phyloP scores from a whole-genome alignment of 2,797 vertebrate species.

The Argentina silus region DNA sequence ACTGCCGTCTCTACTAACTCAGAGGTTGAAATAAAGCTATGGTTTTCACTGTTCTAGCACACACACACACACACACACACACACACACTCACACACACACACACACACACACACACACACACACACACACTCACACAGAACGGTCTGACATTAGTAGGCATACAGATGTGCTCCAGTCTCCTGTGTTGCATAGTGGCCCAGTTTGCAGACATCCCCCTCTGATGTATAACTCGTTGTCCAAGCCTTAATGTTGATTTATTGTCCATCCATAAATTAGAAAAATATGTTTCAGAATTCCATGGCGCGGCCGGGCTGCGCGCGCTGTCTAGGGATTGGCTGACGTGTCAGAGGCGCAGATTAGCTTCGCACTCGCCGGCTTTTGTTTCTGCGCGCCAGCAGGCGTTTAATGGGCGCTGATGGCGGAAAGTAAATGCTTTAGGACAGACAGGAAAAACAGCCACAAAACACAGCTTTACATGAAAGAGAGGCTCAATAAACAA shows the following conservation, averaged over 20 bases:
- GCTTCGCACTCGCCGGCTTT: slow-evolving; percentile 86
- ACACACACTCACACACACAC: slow-evolving; percentile 34
- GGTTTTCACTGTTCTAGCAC: slow-evolving; percentile 43
- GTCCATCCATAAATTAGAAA: slow-evolving; percentile 99
- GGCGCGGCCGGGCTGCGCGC: slow-evolving; percentile 92
- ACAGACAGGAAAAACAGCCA: slow-evolving; percentile 91
- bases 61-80: slow-evolving; percentile 30
- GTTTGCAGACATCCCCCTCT: slow-evolving; percentile 95
- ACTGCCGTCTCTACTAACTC: slow-evolving; percentile 75
- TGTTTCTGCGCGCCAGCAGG: slow-evolving; percentile 99
- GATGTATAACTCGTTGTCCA: slow-evolving; percentile 99
- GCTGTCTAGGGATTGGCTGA: slow-evolving; percentile 98
- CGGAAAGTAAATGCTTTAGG: slow-evolving; percentile 99
- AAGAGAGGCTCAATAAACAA: slow-evolving; percentile 43
- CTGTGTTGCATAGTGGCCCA: slow-evolving; percentile 86
- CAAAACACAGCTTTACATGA: slow-evolving; percentile 69
- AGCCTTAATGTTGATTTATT: slow-evolving; percentile 99
- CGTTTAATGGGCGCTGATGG: slow-evolving; percentile 99
- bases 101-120: slow-evolving; percentile 17
- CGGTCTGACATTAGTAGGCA: slow-evolving; percentile 5
- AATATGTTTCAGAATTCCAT: slow-evolving; percentile 99
- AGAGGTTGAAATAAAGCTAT: slow-evolving; percentile 67
- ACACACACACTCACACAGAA: neutral
- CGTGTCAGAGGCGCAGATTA: slow-evolving; percentile 99
- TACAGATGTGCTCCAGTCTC: slow-evolving; percentile 80